Evolutionary conservation across 2,888 invertebrate genomes (phyloP).

Genomic region (Pyralis farinalis): DNA sequence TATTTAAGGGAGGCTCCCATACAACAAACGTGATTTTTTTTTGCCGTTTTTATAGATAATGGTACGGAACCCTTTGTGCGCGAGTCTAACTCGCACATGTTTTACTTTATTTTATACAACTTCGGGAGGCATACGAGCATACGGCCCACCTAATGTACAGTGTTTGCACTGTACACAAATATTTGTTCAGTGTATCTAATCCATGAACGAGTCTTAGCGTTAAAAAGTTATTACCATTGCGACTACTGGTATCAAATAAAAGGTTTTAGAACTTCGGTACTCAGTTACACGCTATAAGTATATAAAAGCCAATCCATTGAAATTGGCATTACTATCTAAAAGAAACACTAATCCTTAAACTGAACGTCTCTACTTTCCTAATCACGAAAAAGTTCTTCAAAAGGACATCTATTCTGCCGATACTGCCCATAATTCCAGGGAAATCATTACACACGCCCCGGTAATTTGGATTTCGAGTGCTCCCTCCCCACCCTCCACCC

Average conservation of each 20-base stretch:
- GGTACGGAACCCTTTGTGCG: no score
- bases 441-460: conserved; percentile 80
- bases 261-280: no score
- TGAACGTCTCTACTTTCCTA: conserved; percentile 23
- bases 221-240: no score
- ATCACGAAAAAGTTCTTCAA: conserved; percentile 27
- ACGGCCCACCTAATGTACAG: no score
- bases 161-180: no score
- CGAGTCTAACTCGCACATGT: not conserved
- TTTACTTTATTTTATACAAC: not conserved
- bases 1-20: no score
- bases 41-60: not conserved
- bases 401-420: conserved; percentile 61
- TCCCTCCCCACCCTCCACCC: conserved; percentile 32
- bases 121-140: no score
- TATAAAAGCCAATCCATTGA: no score
- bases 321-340: not conserved
- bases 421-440: conserved; percentile 76
- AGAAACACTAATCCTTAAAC: conserved; percentile 9
- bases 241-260: no score
- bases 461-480: conserved; percentile 77
- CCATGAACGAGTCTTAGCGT: no score
- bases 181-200: no score
- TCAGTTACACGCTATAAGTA: no score
- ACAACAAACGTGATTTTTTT: not conserved